Evolutionary conservation across 2,888 invertebrate genomes (phyloP).

Genomic region (Heteromurus nitidus): DNA sequence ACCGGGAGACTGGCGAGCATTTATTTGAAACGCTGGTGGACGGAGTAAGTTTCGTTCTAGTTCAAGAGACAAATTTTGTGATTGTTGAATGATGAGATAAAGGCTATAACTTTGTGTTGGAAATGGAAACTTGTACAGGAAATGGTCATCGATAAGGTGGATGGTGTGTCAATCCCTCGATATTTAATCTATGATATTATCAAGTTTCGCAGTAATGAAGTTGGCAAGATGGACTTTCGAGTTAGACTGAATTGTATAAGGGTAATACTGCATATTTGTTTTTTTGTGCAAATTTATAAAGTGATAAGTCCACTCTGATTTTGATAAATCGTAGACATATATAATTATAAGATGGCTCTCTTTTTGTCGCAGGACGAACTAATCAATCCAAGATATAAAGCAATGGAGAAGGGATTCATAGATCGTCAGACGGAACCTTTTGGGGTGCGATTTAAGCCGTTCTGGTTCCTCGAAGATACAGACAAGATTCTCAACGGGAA

Average conservation of each 20-base stretch:
- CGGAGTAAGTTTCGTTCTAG: slow-evolving; percentile 90
- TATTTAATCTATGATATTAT: slow-evolving; percentile 97
- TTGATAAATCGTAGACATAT: not conserved
- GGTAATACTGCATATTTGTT: too few species aligned
- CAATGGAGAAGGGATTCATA: slow-evolving; percentile 86
- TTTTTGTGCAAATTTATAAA: not conserved
- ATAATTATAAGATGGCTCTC: slow-evolving; percentile 8
- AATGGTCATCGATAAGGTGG: slow-evolving; percentile 94
- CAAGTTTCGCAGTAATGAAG: slow-evolving; percentile 85
- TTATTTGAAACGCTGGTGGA: slow-evolving; percentile 90
- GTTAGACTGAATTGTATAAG: slow-evolving; percentile 85
- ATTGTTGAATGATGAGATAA: too few species aligned
- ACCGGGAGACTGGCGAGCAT: slow-evolving; percentile 84
- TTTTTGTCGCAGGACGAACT: slow-evolving; percentile 76
- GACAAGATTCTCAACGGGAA: slow-evolving; percentile 85
- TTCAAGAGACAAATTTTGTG: too few species aligned
- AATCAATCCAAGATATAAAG: slow-evolving; percentile 80
- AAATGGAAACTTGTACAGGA: slow-evolving; percentile 84
- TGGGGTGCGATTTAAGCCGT: slow-evolving; percentile 91
- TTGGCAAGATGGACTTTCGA: slow-evolving; percentile 87
- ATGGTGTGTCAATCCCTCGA: slow-evolving; percentile 85
- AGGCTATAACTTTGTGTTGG: too few species aligned
- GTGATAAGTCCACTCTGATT: slow-evolving; percentile 1
- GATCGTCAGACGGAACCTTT: slow-evolving; percentile 89
- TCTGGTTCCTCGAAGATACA: slow-evolving; percentile 89